Evolutionary conservation across 2,888 invertebrate genomes (phyloP).

Genomic region (Nomada flava): DNA sequence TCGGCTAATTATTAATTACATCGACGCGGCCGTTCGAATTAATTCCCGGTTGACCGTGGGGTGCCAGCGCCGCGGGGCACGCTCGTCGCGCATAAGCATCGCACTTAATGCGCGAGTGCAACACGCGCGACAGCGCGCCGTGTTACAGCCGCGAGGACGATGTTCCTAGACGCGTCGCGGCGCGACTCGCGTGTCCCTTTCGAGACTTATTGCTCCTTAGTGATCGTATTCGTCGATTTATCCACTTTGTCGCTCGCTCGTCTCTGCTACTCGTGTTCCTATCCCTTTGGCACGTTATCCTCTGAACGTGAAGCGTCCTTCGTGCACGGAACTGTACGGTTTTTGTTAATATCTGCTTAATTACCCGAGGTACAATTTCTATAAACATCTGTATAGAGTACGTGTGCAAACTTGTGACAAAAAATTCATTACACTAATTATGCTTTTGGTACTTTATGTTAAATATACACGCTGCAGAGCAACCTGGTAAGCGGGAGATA

Average conservation of each 20-base stretch:
- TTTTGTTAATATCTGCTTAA: too few species aligned
- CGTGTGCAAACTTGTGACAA: too few species aligned
- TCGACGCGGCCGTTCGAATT: constrained; percentile 75
- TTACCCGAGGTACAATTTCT: too few species aligned
- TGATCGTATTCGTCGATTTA: constrained; percentile 62
- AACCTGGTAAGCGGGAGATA: too few species aligned
- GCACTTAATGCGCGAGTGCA: constrained; percentile 68
- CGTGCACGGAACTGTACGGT: too few species aligned
- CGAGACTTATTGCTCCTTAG: constrained; percentile 43
- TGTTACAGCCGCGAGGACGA: constrained; percentile 47
- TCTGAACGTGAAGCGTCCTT: too few species aligned
- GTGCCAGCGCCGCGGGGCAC: constrained; percentile 67
- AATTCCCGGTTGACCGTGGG: constrained; percentile 68
- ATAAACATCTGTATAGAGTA: too few species aligned
- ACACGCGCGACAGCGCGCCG: constrained; percentile 62
- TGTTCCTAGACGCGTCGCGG: constrained; percentile 34
- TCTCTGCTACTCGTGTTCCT: constrained; percentile 18
- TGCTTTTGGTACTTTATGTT: too few species aligned
- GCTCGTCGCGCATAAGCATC: constrained; percentile 68
- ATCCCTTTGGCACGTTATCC: too few species aligned
- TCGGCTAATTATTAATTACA: constrained; percentile 80
- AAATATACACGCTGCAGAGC: too few species aligned
- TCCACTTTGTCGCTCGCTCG: constrained; percentile 58
- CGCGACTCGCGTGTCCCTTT: constrained; percentile 18
- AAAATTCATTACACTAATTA: too few species aligned